These are phyloP conservation scores for Oncopodura yosiiana DNA, from an alignment of 1,140 invertebrate species.

Conservation along the genomic window DNA sequence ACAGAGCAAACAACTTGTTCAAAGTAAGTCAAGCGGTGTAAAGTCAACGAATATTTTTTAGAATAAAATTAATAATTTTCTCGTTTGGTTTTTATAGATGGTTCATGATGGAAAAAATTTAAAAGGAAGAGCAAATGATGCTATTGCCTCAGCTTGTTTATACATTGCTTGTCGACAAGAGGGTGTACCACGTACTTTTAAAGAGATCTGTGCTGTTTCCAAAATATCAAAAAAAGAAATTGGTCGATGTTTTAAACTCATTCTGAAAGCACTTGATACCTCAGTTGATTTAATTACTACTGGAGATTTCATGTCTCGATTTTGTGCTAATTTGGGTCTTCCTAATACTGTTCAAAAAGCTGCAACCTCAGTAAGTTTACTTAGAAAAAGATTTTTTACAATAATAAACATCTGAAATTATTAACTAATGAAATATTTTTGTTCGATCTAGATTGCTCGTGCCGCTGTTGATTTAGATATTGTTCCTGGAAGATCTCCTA, in stretches of 20 bases:
- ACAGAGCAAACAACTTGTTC: conserved; percentile 90
- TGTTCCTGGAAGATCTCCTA: conserved; percentile 95
- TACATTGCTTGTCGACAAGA: conserved; percentile 99
- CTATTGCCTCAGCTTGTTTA: conserved; percentile 94
- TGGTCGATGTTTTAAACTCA: conserved; percentile 90
- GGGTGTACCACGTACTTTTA: conserved; percentile 96
- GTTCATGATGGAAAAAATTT: conserved; percentile 95
- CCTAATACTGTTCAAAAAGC: conserved; percentile 87
- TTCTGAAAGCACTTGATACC: conserved; percentile 83
- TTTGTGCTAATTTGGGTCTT: conserved; percentile 75
- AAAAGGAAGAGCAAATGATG: conserved; percentile 90
- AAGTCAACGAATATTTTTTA: too few species aligned
- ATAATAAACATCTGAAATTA: too few species aligned
- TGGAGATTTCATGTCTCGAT: conserved; percentile 94
- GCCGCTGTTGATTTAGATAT: conserved; percentile 95
- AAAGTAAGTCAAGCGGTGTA: too few species aligned
- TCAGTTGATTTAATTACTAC: conserved; percentile 97
- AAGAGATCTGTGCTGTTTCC: conserved; percentile 97
- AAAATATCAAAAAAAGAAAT: conserved; percentile 99
- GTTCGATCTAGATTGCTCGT: too few species aligned
- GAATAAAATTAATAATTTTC: not conserved
- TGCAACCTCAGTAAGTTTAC: conserved; percentile 87
- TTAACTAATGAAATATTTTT: too few species aligned
- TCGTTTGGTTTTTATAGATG: conserved; percentile 24
- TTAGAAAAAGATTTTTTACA: too few species aligned